Percentiles rank a stretch among this genome's conserved stretches.
These are phyloP conservation scores for Chironomus striatipennis DNA, from an alignment of 1,140 invertebrate genomes.

Conservation along the genomic window DNA sequence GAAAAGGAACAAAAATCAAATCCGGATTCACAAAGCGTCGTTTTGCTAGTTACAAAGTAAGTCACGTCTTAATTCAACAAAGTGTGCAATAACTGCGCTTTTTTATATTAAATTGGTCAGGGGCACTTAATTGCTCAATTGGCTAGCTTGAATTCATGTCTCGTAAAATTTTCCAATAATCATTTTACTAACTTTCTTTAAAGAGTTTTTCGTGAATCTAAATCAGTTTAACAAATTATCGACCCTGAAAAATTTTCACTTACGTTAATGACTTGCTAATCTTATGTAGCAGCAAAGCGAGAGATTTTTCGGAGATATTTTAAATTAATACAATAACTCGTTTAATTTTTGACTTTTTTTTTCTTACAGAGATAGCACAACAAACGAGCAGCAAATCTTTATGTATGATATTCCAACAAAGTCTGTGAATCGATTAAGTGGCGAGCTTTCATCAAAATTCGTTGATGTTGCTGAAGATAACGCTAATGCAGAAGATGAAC, in stretches of 20 bases:
- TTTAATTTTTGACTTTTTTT: no score
- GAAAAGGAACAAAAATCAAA: constrained; percentile 62
- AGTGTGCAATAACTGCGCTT: constrained; percentile 21
- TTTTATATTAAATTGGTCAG: constrained; percentile 10
- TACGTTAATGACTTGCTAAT: neutral
- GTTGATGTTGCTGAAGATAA: constrained; percentile 76
- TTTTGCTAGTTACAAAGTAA: constrained; percentile 71
- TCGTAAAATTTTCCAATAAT: no score
- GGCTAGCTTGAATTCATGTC: no score
- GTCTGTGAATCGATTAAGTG: constrained; percentile 56
- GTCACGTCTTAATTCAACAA: constrained; percentile 32
- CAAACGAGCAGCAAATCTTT: constrained; percentile 65
- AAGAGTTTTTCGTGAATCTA: constrained; percentile 26
- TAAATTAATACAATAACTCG: no score
- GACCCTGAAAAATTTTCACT: constrained; percentile 26
- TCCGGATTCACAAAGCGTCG: constrained; percentile 63
- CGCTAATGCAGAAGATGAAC: constrained; percentile 56
- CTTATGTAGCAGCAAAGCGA: no score
- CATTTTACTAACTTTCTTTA: neutral
- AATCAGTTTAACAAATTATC: constrained; percentile 22
- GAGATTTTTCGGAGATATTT: no score
- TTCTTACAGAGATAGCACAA: constrained; percentile 42
- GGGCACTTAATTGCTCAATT: no score
- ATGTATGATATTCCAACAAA: constrained; percentile 70
- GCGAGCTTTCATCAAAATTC: constrained; percentile 67